These are phyloP conservation scores for Loriculus beryllinus DNA, from an alignment of 2,797 vertebrate species.

Conservation along the genomic window DNA sequence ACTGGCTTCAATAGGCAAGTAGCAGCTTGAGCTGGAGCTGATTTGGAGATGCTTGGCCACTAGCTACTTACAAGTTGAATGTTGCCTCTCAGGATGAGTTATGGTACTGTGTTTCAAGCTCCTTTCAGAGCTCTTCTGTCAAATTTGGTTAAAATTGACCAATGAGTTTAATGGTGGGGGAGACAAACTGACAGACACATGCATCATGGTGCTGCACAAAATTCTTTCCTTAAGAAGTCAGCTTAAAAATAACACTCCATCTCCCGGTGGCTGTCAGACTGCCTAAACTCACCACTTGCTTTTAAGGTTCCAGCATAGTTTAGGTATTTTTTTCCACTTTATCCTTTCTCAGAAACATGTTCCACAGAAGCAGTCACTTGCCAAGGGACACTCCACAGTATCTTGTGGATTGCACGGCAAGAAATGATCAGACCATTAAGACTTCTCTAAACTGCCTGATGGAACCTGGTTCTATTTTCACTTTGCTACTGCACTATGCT, in stretches of 20 bases:
- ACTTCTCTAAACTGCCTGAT: not conserved
- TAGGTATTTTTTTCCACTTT: not conserved
- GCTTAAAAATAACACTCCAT: constrained; percentile 33
- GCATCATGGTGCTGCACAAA: not conserved
- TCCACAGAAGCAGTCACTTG: not conserved
- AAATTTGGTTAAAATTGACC: constrained; percentile 20
- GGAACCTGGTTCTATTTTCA: not conserved
- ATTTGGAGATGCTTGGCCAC: not conserved
- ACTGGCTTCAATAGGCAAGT: not conserved
- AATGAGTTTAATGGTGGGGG: not conserved
- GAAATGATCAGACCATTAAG: not conserved
- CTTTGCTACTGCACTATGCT: not conserved
- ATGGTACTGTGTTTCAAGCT: not conserved
- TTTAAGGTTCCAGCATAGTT: not conserved
- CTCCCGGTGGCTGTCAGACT: not conserved
- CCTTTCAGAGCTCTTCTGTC: not conserved
- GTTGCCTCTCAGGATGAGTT: not conserved
- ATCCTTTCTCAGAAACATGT: not conserved
- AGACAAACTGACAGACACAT: not conserved
- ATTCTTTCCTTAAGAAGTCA: not conserved
- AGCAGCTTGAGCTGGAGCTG: not conserved
- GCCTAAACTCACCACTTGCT: not conserved
- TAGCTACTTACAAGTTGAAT: not conserved
- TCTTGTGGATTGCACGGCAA: not conserved
- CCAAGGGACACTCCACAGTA: not conserved